Percentiles rank a stretch among this genome's conserved stretches.
Evolutionary conservation across 2,113 vertebrate genomes (phyloP).

Genomic region (Guaruba guarouba): DNA sequence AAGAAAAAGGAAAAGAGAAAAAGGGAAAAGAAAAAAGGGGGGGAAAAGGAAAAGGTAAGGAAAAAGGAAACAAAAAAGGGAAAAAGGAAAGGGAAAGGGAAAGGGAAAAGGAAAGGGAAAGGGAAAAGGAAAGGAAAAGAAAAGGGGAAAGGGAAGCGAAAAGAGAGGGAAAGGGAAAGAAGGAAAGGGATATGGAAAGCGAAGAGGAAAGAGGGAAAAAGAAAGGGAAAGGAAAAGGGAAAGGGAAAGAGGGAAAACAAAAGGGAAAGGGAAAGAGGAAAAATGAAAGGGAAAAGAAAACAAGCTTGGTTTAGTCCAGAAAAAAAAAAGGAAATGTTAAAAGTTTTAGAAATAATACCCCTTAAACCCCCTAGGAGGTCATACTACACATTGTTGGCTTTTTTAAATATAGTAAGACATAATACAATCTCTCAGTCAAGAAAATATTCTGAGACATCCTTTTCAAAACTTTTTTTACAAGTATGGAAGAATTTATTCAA

Average conservation of each 20-base stretch:
- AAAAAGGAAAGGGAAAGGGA: background rate
- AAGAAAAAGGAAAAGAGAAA: background rate
- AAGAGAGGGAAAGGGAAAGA: background rate
- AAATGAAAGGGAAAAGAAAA: background rate
- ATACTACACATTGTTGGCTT: background rate
- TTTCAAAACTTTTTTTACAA: background rate
- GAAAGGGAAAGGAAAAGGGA: background rate
- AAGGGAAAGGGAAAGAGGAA: fast-evolving
- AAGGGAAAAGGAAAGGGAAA: background rate
- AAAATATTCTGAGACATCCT: background rate
- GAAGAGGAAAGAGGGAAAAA: fast-evolving
- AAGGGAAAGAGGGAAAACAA: background rate
- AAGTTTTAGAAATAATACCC: background rate
- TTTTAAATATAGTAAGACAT: background rate
- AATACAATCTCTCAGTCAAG: background rate
- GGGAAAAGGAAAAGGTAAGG: background rate
- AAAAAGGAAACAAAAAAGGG: fast-evolving
- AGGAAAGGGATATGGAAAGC: background rate
- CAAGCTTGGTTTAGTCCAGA: background rate
- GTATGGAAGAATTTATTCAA: background rate
- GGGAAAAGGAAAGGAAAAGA: background rate
- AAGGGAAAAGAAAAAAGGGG: fast-evolving
- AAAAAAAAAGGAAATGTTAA: background rate
- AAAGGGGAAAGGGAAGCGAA: background rate
- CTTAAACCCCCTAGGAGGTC: background rate